phyloP scores from a whole-genome alignment of 1,140 invertebrate genomes.

The Leptinotarsa texana region DNA sequence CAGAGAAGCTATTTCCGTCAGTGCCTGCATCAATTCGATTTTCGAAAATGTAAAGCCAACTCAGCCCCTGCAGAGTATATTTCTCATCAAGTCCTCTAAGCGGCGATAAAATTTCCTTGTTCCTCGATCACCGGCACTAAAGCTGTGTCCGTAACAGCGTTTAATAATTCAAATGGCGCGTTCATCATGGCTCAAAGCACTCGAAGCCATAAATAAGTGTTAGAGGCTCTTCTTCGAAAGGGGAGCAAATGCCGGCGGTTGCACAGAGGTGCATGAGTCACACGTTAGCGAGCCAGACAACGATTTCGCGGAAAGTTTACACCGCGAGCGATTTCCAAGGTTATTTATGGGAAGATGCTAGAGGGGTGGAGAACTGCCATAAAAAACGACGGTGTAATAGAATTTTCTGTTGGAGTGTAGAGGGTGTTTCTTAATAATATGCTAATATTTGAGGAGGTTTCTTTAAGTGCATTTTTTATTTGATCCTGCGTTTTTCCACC shows the following conservation, averaged over 20 bases:
- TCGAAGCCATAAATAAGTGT: conserved; percentile 6
- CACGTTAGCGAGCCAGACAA: neutral
- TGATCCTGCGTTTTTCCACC: no score
- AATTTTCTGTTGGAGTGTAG: no score
- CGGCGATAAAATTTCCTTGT: neutral
- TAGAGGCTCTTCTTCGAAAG: neutral
- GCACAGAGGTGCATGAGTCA: conserved; percentile 1
- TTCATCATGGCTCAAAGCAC: neutral
- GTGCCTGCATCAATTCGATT: no score
- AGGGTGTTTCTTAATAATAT: no score
- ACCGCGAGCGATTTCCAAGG: neutral
- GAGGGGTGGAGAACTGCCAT: neutral
- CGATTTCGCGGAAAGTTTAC: conserved; percentile 3
- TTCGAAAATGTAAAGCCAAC: neutral
- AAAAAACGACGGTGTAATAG: no score
- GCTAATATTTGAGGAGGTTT: no score
- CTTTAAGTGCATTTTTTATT: no score
- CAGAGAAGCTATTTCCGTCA: no score
- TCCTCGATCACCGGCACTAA: neutral
- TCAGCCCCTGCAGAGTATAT: neutral
- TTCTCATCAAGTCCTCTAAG: neutral
- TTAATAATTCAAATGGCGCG: conserved; percentile 6
- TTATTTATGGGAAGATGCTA: neutral
- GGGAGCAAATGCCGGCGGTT: neutral
- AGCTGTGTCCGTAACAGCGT: neutral